Conservation (phyloP, 2,888 invertebrate genomes). For the Conus canariensis region DNA sequence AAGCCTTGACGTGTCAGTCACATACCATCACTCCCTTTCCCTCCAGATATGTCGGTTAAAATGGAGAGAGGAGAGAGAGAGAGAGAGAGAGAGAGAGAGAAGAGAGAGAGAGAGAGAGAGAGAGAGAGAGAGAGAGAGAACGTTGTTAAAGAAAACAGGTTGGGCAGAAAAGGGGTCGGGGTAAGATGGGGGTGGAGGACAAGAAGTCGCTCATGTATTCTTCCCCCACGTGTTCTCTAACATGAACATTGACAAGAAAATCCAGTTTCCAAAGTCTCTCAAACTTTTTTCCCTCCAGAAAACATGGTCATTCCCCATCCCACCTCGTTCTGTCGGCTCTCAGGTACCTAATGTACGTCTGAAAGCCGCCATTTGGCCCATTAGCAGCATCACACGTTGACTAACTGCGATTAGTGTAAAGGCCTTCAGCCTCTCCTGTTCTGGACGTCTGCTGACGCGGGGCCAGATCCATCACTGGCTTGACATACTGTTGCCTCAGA, state of each 20-base stretch:
- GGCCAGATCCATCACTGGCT: background rate
- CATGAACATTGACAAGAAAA: background rate
- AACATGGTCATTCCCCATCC: background rate
- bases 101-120: background rate
- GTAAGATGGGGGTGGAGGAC: too few relatives aligned
- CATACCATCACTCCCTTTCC: too few relatives aligned
- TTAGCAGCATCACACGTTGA: background rate
- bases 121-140: slow-evolving; percentile 6
- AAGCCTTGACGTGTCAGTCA: too few relatives aligned
- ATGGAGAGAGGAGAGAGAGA: background rate
- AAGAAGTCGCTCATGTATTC: too few relatives aligned
- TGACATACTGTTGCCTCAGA: background rate
- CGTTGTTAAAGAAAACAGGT: background rate
- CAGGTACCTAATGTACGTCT: background rate
- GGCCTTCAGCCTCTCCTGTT: background rate
- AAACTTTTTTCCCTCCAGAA: background rate
- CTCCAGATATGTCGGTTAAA: too few relatives aligned
- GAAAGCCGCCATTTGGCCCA: background rate
- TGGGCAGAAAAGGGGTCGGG: background rate
- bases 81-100: background rate
- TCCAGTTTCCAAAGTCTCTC: background rate
- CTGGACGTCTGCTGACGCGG: background rate
- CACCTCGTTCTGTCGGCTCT: background rate
- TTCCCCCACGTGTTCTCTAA: too few relatives aligned
- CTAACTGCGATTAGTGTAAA: background rate